phyloP scores from a whole-genome alignment of 2,113 vertebrate species.

The Oncorhynchus nerka region DNA sequence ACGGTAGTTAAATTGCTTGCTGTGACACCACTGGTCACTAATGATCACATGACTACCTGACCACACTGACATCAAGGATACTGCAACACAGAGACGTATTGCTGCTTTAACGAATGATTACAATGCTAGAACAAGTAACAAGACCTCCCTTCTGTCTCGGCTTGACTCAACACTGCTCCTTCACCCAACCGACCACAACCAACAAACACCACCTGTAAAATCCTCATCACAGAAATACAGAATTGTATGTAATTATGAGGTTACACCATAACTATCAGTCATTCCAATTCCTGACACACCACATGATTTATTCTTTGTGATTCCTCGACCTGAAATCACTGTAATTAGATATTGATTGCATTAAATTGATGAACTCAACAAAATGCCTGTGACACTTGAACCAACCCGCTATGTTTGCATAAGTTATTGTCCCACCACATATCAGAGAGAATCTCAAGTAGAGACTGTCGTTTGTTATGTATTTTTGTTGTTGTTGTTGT shows the following conservation, averaged over 20 bases:
- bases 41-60: conserved; percentile 44
- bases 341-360: conserved; percentile 77
- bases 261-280: conserved; percentile 63
- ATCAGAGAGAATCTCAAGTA: conserved; percentile 25
- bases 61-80: conserved; percentile 49
- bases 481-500: too few relatives aligned
- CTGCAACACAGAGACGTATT: conserved; percentile 57
- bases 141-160: conserved; percentile 44
- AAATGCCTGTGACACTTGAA: conserved; percentile 62
- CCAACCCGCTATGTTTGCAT: conserved; percentile 30
- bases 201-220: conserved; percentile 57
- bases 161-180: conserved; percentile 55
- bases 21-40: conserved; percentile 43
- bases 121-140: neutral
- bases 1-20: neutral
- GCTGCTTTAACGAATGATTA: conserved; percentile 1
- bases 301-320: conserved; percentile 76
- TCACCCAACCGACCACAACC: conserved; percentile 66
- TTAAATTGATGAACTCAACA: conserved; percentile 75
- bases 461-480: neutral
- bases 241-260: conserved; percentile 76
- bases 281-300: conserved; percentile 62
- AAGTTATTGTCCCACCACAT: conserved; percentile 48
- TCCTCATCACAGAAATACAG: conserved; percentile 72
- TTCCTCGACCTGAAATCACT: conserved; percentile 72